phyloP scores from a whole-genome alignment of 1,140 invertebrate species.

The Scylla paramamosain region DNA sequence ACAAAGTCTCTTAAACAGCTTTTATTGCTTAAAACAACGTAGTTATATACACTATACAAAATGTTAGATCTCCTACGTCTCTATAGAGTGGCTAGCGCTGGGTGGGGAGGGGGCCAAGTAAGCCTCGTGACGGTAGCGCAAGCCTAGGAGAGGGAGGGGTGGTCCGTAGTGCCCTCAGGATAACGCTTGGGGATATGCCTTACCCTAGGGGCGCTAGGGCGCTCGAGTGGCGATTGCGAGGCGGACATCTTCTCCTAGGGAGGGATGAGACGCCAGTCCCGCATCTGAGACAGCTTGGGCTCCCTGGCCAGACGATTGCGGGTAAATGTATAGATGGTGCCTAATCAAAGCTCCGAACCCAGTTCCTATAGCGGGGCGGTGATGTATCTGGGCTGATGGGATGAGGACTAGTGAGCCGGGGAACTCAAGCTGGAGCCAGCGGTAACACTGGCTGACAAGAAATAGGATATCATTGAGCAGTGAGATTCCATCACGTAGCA shows the following conservation, averaged over 20 bases:
- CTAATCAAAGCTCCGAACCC: conserved; percentile 13
- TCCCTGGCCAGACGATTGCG: conserved; percentile 32
- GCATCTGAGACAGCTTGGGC: background rate
- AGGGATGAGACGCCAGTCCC: background rate
- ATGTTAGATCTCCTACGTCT: conserved; percentile 72
- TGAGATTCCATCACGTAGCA: conserved; percentile 72
- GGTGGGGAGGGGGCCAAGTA: conserved; percentile 57
- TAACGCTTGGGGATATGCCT: conserved; percentile 68
- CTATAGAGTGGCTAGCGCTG: conserved; percentile 67
- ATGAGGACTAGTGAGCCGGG: conserved; percentile 34
- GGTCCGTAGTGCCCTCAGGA: conserved; percentile 44
- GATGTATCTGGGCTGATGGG: background rate
- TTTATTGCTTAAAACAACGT: conserved; percentile 76
- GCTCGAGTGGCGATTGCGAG: background rate
- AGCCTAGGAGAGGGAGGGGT: conserved; percentile 39
- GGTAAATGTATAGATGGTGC: background rate
- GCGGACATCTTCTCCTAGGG: conserved; percentile 22
- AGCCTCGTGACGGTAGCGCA: conserved; percentile 69
- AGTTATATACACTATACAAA: conserved; percentile 75
- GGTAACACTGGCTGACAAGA: conserved; percentile 54
- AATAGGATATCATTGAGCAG: conserved; percentile 69
- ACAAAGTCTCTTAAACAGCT: conserved; percentile 71
- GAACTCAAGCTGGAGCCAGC: conserved; percentile 36
- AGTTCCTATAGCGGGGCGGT: conserved; percentile 31
- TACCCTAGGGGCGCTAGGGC: conserved; percentile 48